phyloP scores from a whole-genome alignment of 2,888 invertebrate species.

The Strigamia crassipes region DNA sequence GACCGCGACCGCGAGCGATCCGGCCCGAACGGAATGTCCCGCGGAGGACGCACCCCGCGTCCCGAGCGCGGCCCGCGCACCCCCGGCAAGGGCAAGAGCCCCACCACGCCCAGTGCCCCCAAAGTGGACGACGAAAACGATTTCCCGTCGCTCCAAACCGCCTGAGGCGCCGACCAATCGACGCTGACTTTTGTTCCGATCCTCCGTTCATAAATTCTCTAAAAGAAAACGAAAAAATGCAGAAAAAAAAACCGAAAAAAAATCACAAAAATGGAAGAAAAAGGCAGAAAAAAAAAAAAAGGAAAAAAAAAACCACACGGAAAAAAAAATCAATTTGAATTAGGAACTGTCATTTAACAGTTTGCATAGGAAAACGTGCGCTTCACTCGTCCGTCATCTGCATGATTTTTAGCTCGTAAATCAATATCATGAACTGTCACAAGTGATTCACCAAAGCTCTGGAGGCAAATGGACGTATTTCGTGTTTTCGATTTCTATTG shows the following conservation, averaged over 20 bases:
- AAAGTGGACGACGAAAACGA: slow-evolving; percentile 95
- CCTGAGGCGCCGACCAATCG: neutral
- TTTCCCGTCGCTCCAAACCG: slow-evolving; percentile 82
- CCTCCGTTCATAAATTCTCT: slow-evolving; percentile 7
- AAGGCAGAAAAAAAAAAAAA: no score
- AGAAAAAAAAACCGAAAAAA: neutral
- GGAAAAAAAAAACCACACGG: neutral
- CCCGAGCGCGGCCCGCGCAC: slow-evolving; percentile 32
- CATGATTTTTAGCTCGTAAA: slow-evolving; percentile 4
- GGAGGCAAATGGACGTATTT: slow-evolving; percentile 13
- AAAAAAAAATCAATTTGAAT: neutral
- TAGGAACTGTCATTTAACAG: neutral
- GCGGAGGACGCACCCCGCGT: slow-evolving; percentile 33
- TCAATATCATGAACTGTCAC: slow-evolving; percentile 21
- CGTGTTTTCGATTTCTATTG: neutral
- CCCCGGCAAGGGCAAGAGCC: slow-evolving; percentile 44
- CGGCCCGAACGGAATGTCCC: slow-evolving; percentile 49
- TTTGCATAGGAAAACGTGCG: neutral
- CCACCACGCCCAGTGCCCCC: slow-evolving; percentile 67
- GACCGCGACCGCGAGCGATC: slow-evolving; percentile 65
- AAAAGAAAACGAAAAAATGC: no score
- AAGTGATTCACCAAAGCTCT: slow-evolving; percentile 4
- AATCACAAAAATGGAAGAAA: neutral
- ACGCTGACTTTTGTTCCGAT: neutral
- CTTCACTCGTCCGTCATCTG: slow-evolving; percentile 21